These are phyloP conservation scores for Cryptotis parvus DNA, from an alignment of 2,113 vertebrate species.

Conservation along the genomic window DNA sequence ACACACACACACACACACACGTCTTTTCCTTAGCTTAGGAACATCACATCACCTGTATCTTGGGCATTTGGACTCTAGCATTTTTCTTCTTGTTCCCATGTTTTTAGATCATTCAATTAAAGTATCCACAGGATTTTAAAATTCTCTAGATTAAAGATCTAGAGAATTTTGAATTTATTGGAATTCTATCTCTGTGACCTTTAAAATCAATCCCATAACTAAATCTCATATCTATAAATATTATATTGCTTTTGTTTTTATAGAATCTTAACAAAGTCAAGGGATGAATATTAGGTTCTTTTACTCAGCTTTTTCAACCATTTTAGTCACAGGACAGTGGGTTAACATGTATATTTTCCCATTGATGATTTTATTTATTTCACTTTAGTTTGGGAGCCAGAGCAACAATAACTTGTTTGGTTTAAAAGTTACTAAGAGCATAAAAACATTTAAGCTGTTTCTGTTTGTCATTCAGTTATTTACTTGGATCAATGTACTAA, in stretches of 20 bases:
- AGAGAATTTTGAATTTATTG: not conserved
- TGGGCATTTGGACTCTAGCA: not conserved
- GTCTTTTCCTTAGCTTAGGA: not conserved
- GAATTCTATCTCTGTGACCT: not conserved
- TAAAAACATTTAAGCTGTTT: not conserved
- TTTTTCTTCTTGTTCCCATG: not conserved
- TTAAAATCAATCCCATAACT: not conserved
- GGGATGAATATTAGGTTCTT: not conserved
- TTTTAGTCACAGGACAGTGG: not conserved
- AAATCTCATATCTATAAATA: no score
- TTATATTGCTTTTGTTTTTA: not conserved
- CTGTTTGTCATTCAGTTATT: not conserved
- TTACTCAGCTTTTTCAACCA: not conserved
- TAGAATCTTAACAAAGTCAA: not conserved
- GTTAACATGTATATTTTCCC: not conserved
- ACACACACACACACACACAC: no score
- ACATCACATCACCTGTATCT: not conserved
- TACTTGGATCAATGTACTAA: not conserved
- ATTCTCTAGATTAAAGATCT: no score
- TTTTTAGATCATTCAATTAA: not conserved
- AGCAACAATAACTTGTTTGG: not conserved
- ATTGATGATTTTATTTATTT: not conserved
- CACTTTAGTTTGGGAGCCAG: not conserved
- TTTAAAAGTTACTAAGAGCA: not conserved
- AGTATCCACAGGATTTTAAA: not conserved